These are phyloP conservation scores for Caenorhabditis sp. DNA, from an alignment of 2,888 invertebrate species.

Conservation along the genomic window DNA sequence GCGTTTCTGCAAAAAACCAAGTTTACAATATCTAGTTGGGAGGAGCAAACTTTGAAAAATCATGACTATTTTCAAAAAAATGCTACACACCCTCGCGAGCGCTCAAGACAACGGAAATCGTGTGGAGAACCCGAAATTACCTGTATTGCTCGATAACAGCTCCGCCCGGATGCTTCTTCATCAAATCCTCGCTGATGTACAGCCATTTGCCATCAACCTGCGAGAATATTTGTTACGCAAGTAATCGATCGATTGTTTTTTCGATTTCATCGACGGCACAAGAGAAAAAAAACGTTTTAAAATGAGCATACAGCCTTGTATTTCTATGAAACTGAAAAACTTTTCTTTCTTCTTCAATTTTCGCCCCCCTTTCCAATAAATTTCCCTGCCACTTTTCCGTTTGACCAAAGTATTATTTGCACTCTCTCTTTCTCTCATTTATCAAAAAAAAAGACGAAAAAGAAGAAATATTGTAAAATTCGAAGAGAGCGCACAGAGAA, in stretches of 20 bases:
- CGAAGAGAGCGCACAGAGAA: neutral
- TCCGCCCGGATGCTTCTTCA: slow-evolving; percentile 77
- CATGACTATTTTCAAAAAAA: too few species aligned
- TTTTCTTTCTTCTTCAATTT: neutral
- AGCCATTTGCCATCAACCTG: slow-evolving; percentile 77
- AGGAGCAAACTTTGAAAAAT: too few species aligned
- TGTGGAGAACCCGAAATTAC: slow-evolving; percentile 54
- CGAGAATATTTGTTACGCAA: neutral
- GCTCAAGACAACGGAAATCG: too few species aligned
- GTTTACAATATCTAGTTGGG: too few species aligned
- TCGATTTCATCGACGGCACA: neutral
- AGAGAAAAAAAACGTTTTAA: too few species aligned
- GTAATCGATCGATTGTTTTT: neutral
- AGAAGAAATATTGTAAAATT: neutral
- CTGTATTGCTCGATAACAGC: slow-evolving; percentile 75
- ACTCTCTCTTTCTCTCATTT: neutral
- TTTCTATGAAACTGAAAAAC: neutral
- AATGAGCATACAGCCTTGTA: too few species aligned
- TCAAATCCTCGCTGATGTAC: slow-evolving; percentile 69
- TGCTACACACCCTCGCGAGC: too few species aligned
- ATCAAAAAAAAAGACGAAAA: neutral
- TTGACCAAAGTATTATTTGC: neutral
- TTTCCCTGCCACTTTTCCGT: neutral
- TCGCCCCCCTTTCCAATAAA: neutral
- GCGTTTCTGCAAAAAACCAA: slow-evolving; percentile 72